phyloP scores from a whole-genome alignment of 2,113 vertebrate species.

The Pan paniscus region DNA sequence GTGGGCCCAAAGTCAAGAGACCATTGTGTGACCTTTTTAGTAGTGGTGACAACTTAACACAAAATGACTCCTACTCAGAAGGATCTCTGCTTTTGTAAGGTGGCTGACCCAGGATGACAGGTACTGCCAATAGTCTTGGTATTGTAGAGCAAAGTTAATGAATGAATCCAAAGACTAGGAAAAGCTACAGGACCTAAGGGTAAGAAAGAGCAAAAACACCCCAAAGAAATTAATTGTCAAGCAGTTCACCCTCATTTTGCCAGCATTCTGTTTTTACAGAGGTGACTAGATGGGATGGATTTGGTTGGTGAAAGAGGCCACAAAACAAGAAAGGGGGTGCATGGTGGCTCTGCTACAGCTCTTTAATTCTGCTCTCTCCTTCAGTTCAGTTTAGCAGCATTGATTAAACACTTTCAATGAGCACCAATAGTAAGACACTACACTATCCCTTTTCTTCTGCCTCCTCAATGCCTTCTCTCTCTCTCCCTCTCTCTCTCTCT shows the following conservation, averaged over 20 bases:
- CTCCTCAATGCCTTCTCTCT: neutral
- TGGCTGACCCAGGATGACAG: neutral
- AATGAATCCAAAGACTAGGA: neutral
- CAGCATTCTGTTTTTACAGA: neutral
- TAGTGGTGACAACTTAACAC: neutral
- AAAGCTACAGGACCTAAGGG: neutral
- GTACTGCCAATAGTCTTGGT: neutral
- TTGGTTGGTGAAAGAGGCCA: neutral
- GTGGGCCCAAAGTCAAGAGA: neutral
- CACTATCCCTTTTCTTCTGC: neutral
- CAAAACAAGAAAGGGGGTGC: neutral
- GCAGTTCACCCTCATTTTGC: neutral
- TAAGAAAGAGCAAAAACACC: neutral
- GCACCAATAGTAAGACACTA: neutral
- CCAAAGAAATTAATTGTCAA: neutral
- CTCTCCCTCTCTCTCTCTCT: neutral
- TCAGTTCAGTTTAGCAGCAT: neutral
- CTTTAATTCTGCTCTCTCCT: neutral
- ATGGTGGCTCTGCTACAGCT: neutral
- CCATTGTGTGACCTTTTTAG: neutral
- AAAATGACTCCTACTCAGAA: neutral
- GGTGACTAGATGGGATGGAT: neutral
- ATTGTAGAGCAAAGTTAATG: neutral
- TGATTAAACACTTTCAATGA: neutral
- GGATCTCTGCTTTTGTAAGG: neutral